These are phyloP conservation scores for Buathra laborator DNA, from an alignment of 2,888 invertebrate genomes.

Conservation along the genomic window DNA sequence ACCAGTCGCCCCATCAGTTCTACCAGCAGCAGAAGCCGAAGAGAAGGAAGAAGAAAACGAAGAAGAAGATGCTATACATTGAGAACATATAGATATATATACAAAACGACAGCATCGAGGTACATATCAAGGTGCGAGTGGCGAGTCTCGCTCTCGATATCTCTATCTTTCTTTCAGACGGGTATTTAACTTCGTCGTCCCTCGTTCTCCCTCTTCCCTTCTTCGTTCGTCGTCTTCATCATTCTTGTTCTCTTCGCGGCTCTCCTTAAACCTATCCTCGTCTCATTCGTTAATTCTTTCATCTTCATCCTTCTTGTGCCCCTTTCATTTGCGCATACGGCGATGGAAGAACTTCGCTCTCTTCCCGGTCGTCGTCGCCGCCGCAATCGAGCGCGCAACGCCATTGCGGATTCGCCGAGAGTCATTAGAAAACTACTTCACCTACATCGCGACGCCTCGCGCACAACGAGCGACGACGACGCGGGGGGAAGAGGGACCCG, in stretches of 20 bases:
- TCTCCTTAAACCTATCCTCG: slow-evolving; percentile 16
- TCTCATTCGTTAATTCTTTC: slow-evolving; percentile 2
- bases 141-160: slow-evolving; percentile 61
- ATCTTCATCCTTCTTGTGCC: slow-evolving; percentile 8
- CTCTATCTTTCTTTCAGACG: slow-evolving; percentile 34
- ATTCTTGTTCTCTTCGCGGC: slow-evolving; percentile 7
- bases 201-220: background rate
- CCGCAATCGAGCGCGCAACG: slow-evolving; percentile 54
- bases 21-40: slow-evolving; percentile 45
- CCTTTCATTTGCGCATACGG: slow-evolving; percentile 23
- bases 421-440: slow-evolving; percentile 78
- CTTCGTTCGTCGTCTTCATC: slow-evolving; percentile 32
- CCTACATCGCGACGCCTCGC: slow-evolving; percentile 72
- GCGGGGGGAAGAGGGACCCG: background rate
- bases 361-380: slow-evolving; percentile 27
- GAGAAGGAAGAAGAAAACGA: slow-evolving; percentile 41
- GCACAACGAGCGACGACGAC: slow-evolving; percentile 51
- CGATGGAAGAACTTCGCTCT: background rate
- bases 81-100: slow-evolving; percentile 29
- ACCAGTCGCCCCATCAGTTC: slow-evolving; percentile 64
- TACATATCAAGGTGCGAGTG: slow-evolving; percentile 43
- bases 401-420: slow-evolving; percentile 60
- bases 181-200: background rate
- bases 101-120: slow-evolving; percentile 26
- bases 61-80: slow-evolving; percentile 32